Conservation (phyloP, 2,113 vertebrate genomes). For the Sphaerodactylus townsendi region DNA sequence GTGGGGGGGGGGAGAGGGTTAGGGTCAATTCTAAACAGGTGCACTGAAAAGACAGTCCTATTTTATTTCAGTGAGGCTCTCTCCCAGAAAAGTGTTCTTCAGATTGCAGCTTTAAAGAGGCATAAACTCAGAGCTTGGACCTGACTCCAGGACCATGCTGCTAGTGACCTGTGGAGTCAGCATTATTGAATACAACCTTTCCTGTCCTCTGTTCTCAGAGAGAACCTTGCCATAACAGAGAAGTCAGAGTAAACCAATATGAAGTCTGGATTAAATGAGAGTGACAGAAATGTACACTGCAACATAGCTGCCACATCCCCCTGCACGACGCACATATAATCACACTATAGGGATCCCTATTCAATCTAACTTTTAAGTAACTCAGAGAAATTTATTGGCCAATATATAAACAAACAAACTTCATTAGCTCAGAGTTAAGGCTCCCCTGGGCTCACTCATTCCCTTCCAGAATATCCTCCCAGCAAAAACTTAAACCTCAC, state of each 20-base stretch:
- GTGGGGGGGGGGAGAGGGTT: too few species aligned
- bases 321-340: constrained; percentile 5
- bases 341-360: constrained; percentile 3
- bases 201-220: not conserved
- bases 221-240: not conserved
- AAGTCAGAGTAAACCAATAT: not conserved
- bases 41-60: too few species aligned
- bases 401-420: constrained; percentile 32
- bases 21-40: too few species aligned
- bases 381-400: constrained; percentile 9
- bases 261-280: constrained; percentile 5
- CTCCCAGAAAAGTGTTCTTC: not conserved
- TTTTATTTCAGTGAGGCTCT: not conserved
- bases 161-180: not conserved
- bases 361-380: constrained; percentile 23
- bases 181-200: not conserved
- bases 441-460: constrained; percentile 4
- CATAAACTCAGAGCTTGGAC: not conserved
- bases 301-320: not conserved
- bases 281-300: constrained; percentile 9
- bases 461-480: not conserved
- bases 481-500: constrained; percentile 16
- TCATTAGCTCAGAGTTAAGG: constrained; percentile 24
- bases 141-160: not conserved
- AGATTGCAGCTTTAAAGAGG: not conserved